Base-by-base conservation (phyloP, 2,113 vertebrate genomes). In the Passer montanus region DNA sequence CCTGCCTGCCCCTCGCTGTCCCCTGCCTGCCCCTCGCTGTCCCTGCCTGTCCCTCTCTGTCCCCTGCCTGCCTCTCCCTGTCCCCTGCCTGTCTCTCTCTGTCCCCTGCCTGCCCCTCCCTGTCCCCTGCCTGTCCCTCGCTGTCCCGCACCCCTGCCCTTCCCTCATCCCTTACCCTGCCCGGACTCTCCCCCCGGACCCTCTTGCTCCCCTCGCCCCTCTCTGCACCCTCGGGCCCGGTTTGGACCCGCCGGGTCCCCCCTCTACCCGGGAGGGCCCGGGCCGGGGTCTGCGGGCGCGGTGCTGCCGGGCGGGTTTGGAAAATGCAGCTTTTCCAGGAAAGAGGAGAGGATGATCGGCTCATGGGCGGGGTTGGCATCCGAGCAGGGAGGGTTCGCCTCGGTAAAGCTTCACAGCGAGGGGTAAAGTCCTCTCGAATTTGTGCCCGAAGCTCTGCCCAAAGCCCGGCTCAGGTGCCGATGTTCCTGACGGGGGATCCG, bases 401-500 rank as follows among this genome's bases (percentile, higher is more conserved):
- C 11, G 8, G 33, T 16, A 6, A 66, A 83, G 67, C 79, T 52
- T 50, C 23, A 1, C 1, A 4, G 39, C 0, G 70, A 73, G 62
- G 47, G 31, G 13, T 46, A 30, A 76, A 68, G 56, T 63, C 75
- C 83, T 69, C 20, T 1, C 1, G 62, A 15, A 72, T 30, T 2
- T 5, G 53, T 8, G 46, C 53, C 35, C 33, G 72, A 35, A 11
- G 16, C 13, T 64, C 19, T 73, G 83, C 59, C 72, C 63, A 0
- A 5, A 2, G 8, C 4, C 16, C 1, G 2, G 1, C 35, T 35
- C 8, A 8, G 47, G 16, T 8, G 33, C 10, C 52, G 0, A 5
- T 0, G 47, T 6, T 58, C 35, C 56, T 28, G 4, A 0, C 1
- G 2, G 8, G 17, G 6, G 14, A 6, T 7, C 2, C 15, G 2